Conservation (phyloP, 2,797 vertebrate genomes). For the Falco biarmicus region DNA sequence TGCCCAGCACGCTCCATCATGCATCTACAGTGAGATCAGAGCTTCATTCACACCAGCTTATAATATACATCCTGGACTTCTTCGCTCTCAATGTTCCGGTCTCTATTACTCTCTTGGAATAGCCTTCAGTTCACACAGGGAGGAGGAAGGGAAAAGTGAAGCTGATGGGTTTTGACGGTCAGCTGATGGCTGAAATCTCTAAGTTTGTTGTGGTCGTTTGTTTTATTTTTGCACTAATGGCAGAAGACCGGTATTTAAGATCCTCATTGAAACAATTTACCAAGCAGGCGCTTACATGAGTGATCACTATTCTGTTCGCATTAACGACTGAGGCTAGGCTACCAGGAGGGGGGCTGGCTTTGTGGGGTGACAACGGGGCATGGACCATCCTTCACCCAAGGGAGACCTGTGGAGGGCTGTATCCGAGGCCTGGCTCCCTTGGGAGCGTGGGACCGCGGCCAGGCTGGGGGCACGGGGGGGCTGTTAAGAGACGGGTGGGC, state of each 20-base stretch:
- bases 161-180: not conserved
- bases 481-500: not conserved
- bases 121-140: not conserved
- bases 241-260: not conserved
- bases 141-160: not conserved
- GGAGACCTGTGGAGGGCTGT: fast-evolving
- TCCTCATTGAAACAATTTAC: not conserved
- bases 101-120: not conserved
- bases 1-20: not conserved
- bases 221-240: not conserved
- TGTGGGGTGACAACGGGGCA: not conserved
- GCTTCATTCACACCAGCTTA: not conserved
- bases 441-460: fast-evolving
- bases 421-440: fast-evolving
- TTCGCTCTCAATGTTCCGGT: not conserved
- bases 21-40: not conserved
- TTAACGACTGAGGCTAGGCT: not conserved
- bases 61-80: not conserved
- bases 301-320: not conserved
- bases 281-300: fast-evolving
- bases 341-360: not conserved
- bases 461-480: not conserved
- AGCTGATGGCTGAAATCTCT: too few relatives aligned
- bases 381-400: fast-evolving
- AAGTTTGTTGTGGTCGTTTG: too few relatives aligned